Evolutionary conservation across 2,113 vertebrate species (phyloP).

Genomic region (Hypocryptadius cinnamomeus): DNA sequence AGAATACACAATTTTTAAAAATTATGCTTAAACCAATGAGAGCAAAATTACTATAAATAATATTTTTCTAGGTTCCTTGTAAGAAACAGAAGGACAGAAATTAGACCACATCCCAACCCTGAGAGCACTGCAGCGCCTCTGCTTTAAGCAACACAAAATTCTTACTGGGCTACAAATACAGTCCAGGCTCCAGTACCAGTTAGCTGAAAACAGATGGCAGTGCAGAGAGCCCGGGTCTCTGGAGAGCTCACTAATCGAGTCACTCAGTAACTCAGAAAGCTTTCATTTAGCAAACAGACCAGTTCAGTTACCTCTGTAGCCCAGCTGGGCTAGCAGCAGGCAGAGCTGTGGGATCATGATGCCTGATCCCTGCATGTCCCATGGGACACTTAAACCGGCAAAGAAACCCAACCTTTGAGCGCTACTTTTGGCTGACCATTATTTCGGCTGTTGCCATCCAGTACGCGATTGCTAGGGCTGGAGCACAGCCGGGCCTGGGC

Average conservation of each 20-base stretch:
- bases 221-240: neutral
- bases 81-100: neutral
- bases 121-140: neutral
- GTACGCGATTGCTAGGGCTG: fast-evolving
- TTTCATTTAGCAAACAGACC: neutral
- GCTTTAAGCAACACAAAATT: neutral
- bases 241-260: neutral
- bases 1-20: neutral
- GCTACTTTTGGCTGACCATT: fast-evolving
- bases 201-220: neutral
- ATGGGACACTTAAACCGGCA: fast-evolving
- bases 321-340: neutral
- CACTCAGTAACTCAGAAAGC: no score
- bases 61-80: neutral
- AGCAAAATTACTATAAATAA: neutral
- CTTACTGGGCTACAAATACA: neutral
- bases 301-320: neutral
- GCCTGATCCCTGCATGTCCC: fast-evolving
- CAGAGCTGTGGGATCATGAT: fast-evolving
- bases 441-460: fast-evolving
- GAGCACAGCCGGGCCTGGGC: neutral
- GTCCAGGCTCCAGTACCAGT: fast-evolving
- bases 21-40: neutral
- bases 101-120: fast-evolving
- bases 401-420: fast-evolving